Evolutionary conservation across 2,888 invertebrate genomes (phyloP), one percentile per base, ranked within the genome.

Genomic region (Carabus problematicus): DNA sequence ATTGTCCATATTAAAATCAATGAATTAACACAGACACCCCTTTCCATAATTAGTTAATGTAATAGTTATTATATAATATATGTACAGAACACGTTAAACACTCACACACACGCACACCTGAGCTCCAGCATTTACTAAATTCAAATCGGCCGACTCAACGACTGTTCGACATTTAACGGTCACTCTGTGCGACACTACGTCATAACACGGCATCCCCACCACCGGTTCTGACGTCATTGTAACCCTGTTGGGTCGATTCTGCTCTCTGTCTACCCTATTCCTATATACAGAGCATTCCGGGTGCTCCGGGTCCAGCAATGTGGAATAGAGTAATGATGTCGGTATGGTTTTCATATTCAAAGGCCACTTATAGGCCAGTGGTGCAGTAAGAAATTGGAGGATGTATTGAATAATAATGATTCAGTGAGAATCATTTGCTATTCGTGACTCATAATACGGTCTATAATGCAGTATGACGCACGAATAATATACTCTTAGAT

Each of bases 321-420:
- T 72, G 71, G 70, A 66, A 72, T 71, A 68, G 67, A 64, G 55
- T 60, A 61, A 56, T 74, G 74, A 74, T 74, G 74, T 73, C 75
- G 54, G 29, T 3, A 6, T 29, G 6, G 29, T 6, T 6, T 29
- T 29, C 29, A 29, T 29, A 29, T 29, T 29, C 29, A 29, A 6
- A 6, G 29, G 3, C 29, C 6, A 29, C 29, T 29, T 3, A 2
- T 29, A 2, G 29, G 6, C 29, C 29, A 6, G 29, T 29, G 29
- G 29, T 29, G 29, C 29, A 29, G 29, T 29, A 29, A 29, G 29
- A 29, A 29, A 61, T 49, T 47, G 29, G 49, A 19, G 61, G 47
- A 18, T 61, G 61, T 49, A 61, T 40, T 39, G 39, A 49, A 61
- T 61, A 61, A 61, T 61, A 29, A 29, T 29, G 29, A 6, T 6